Base-by-base conservation (phyloP, 2,797 vertebrate genomes). In the Taenioides sp. region DNA sequence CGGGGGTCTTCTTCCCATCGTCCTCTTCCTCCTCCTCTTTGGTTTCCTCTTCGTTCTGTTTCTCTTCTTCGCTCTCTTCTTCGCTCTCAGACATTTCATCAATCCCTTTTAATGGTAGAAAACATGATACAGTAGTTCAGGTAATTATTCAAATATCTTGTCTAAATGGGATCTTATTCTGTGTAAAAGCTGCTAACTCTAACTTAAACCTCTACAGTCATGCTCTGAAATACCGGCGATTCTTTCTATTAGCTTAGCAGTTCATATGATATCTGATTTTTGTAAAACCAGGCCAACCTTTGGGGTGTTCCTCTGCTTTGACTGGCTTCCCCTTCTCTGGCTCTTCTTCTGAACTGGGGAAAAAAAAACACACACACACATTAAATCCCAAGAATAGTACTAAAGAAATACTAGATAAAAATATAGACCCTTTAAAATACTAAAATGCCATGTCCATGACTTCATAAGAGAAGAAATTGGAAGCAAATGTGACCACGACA, bases 61-160 rank as follows among this genome's bases (percentile, higher is more conserved):
- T 97, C 81, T 97, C 96, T 78, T 97, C 96, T 85, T 97, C 96
- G 0, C 96, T 97, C 78, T 97, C 96, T 69, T 97, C 96, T 2
- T 96, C 94, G 4, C 96, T 97, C 72, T 97, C 96, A 0, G 93
- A 96, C 0, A 87, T 93, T 85, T 97, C 96, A 3, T 96, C 95
- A 0, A 96, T 95, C 2, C 94, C 94, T 95, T 57, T 3, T 5
- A 49, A 69, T 27, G 2, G 22, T 0, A 47, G 25, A 28, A 64
- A 10, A 49, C 64, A 50, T 28, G 43, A 25, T 2, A 27, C n/a
- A 27, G 28, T 3, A 6, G 12, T 17, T 12, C 20, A 12, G 22
- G 52, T 34, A 23, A 14, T 49, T 16, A 23, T 31, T 31, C 0
- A 34, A 34, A 34, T 34, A 7, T 34, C 34, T 37, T 37, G 34